phyloP scores from a whole-genome alignment of 2,888 invertebrate genomes.

The Heliconius charithonia region DNA sequence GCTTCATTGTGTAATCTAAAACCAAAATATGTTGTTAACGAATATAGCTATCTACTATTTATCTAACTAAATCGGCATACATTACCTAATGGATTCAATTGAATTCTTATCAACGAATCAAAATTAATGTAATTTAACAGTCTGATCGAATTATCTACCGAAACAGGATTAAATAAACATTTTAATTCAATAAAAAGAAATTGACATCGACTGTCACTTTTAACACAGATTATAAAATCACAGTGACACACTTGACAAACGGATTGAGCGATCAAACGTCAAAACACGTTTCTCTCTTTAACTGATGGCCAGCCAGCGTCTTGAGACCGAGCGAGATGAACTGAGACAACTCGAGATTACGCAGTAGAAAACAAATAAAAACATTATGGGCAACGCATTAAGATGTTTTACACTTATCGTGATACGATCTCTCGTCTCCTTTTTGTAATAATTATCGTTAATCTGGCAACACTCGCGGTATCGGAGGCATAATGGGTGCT shows the following conservation, averaged over 20 bases:
- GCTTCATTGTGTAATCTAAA: conserved; percentile 3
- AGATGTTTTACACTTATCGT: conserved; percentile 76
- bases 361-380: conserved; percentile 78
- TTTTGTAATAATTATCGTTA: conserved; percentile 82
- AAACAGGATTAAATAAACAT: conserved; percentile 50
- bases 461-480: conserved; percentile 80
- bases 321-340: conserved; percentile 57
- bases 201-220: conserved; percentile 66
- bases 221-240: conserved; percentile 68
- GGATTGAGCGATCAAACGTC: conserved; percentile 76
- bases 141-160: conserved; percentile 42
- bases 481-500: conserved; percentile 74
- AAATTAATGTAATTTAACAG: conserved; percentile 37
- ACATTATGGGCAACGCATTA: conserved; percentile 78
- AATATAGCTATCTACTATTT: neutral
- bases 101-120: conserved; percentile 28
- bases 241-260: conserved; percentile 61
- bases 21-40: neutral
- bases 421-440: conserved; percentile 74
- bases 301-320: conserved; percentile 4
- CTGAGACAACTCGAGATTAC: conserved; percentile 59
- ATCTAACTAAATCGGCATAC: conserved; percentile 7
- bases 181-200: conserved; percentile 52
- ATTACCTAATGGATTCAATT: conserved; percentile 34
- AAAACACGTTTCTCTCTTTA: conserved; percentile 61